Conservation (phyloP, 2,797 vertebrate species). For the Sebastes hubbsi region DNA sequence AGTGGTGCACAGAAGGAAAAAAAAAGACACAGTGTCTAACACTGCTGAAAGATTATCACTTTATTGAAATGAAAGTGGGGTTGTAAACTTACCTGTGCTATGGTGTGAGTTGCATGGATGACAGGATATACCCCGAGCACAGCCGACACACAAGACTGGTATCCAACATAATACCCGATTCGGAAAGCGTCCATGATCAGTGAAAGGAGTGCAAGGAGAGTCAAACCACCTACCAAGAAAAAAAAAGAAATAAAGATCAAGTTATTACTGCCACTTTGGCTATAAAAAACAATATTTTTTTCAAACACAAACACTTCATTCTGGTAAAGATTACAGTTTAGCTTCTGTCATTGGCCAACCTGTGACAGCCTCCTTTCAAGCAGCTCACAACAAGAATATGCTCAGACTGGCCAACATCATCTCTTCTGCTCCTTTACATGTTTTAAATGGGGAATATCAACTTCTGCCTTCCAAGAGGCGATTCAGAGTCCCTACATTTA, state of each 20-base stretch:
- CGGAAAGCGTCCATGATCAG: slow-evolving; percentile 94
- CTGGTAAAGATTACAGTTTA: background rate
- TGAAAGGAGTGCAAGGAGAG: slow-evolving; percentile 92
- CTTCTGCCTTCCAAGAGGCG: no score
- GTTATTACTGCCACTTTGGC: background rate
- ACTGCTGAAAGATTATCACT: slow-evolving; percentile 62
- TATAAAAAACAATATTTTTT: no score
- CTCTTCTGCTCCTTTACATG: no score
- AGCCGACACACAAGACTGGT: slow-evolving; percentile 88
- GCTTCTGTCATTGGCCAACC: background rate
- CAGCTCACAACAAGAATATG: no score
- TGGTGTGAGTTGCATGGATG: slow-evolving; percentile 90
- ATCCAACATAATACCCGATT: slow-evolving; percentile 93
- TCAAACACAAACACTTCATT: background rate
- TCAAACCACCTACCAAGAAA: slow-evolving; percentile 87
- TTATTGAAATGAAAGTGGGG: slow-evolving; percentile 46
- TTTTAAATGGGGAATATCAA: no score
- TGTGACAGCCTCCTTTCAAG: no score
- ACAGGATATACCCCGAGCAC: slow-evolving; percentile 91
- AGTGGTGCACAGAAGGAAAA: slow-evolving; percentile 27
- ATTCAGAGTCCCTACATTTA: no score
- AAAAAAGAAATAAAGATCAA: background rate
- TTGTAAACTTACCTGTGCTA: slow-evolving; percentile 89
- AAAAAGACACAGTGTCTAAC: slow-evolving; percentile 47
- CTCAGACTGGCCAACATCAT: no score